Evolutionary conservation across 2,888 invertebrate species (phyloP), one percentile per base, ranked within the genome.

Genomic region (Drosophila melanocephala): DNA sequence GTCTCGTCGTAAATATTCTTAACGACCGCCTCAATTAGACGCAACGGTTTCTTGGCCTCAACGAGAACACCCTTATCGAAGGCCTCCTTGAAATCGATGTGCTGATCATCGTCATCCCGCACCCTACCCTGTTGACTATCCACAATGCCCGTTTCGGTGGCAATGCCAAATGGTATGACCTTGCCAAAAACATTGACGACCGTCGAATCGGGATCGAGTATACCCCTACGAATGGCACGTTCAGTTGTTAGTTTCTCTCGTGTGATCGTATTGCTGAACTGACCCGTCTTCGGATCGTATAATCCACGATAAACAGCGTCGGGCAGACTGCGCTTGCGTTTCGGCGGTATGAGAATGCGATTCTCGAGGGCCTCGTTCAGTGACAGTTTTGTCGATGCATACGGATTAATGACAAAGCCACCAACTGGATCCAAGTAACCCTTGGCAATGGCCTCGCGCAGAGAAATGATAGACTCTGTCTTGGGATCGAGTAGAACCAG

Each of bases 241-340:
- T 97, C 96, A 61, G 97, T 96, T 79, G 96, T 96, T 74, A 98
- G 93, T 92, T 96, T 96, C 92, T 97, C 97, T 84, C 96, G 96
- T n/a, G 96, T 96, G 87, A 96, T 95, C 4, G 97, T 96, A 92
- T 97, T 96, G 44, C 96, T 96, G 91, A 97, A 97, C 90, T 96
- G 96, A 56, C 98, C 98, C 42, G 96, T 96, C 85, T 95, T 95
- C 0, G 97, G 96, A 94, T 98, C 97, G 91, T 98, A 98, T 77
- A 97, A 95, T n/a, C 98, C 98, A 93, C 97, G 96, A 89, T 97
- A 97, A n/a, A 98, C 96, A 3, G 98, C 98, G 94, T 98, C 97
- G 0, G 97, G 97, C 35, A 98, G 94, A 72, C 97, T 97, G 77
- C 97, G 96, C 92, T 96, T 97, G 62, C 96, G 96, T 92, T 97